Conservation (phyloP, 2,888 invertebrate genomes). For the Melinaea menophilus region DNA sequence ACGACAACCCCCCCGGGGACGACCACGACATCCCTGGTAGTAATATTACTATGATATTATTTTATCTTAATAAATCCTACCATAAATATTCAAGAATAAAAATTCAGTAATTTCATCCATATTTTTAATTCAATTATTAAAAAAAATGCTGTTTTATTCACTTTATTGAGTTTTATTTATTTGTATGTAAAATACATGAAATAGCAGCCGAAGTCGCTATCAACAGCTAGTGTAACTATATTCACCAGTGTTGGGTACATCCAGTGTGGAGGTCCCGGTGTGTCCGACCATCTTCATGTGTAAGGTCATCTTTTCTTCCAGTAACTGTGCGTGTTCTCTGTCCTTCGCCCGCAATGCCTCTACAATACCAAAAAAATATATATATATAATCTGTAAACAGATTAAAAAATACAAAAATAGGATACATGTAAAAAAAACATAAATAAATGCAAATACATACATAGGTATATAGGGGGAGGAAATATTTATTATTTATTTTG, state of each 20-base stretch:
- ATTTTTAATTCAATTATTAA: too few species aligned
- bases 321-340: constrained; percentile 87
- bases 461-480: too few species aligned
- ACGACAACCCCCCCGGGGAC: constrained; percentile 76
- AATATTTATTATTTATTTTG: too few species aligned
- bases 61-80: not conserved
- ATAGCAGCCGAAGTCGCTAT: too few species aligned
- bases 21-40: constrained; percentile 50
- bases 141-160: too few species aligned
- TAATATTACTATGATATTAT: not conserved
- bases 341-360: constrained; percentile 93
- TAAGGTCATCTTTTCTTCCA: constrained; percentile 93
- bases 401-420: too few species aligned
- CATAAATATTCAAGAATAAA: too few species aligned
- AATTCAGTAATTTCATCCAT: too few species aligned
- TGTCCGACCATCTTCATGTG: constrained; percentile 87
- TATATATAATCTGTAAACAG: not conserved
- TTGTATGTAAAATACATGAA: too few species aligned
- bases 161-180: too few species aligned
- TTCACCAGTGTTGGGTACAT: constrained; percentile 59
- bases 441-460: too few species aligned
- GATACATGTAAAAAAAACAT: too few species aligned
- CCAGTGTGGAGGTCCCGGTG: constrained; percentile 67
- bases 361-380: constrained; percentile 47
- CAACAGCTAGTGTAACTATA: not conserved